Evolutionary conservation across 2,113 vertebrate species (phyloP), one percentile per base, ranked within the genome.

Genomic region (Strix uralensis): DNA sequence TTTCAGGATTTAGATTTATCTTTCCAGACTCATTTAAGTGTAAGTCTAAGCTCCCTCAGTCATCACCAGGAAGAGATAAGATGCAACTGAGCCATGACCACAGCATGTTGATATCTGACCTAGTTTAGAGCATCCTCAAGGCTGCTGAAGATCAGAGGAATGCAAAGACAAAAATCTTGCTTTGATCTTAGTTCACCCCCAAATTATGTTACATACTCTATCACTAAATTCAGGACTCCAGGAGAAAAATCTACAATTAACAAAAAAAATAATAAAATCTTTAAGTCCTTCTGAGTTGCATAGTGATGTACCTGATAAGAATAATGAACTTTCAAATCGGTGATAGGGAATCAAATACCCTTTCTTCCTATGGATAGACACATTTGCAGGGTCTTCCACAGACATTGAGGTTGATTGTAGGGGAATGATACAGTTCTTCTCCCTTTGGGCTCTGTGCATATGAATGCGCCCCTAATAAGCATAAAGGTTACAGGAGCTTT

Each of bases 131-230:
- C 40, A 36, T 94, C 66, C 66, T 94, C 52, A 81, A 91, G 47
- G 30, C 52, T 82, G n/a, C 73, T 91, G 72, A 81, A 87, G 52
- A 81, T 94, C 47, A 96, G 89, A 91, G 38, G 11, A 83, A 87
- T 72, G 65, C 66, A 74, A 94, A 94, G 55, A 67, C 54, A 96
- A 75, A 89, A 89, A 57, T 62, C 40, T 91, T 89, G 32, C 70
- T 92, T 92, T 91, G 69, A 79, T 95, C 61, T 95, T 46, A 77
- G 88, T 58, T 88, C 51, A 77, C 30, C 23, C 27, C n/a, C 15
- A 81, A 69, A 74, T 91, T 85, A 34, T 36, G 10, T 51, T 87
- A 11, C 21, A 5, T 47, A 23, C 7, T 78, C 23, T 20, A 7
- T 46, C 47, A 67, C 27, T 38, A 46, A 78, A 75, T 63, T 78